Base-by-base conservation (phyloP, 2,797 vertebrate species). In the Typhlichthys eigenmanni region DNA sequence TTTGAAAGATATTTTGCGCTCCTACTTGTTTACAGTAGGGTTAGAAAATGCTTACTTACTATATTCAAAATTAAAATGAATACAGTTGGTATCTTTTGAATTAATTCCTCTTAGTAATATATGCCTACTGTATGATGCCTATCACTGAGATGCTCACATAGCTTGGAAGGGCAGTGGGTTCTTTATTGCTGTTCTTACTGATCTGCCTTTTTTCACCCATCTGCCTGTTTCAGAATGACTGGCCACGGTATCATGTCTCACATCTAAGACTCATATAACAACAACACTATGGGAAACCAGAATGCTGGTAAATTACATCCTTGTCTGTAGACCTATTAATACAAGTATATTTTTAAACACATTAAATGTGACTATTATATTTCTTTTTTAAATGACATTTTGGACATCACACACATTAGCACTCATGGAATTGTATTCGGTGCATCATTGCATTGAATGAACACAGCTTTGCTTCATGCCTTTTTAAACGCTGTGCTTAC, bases 151-250 rank as follows among this genome's bases (percentile, higher is more conserved):
- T 69, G 71, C 80, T 74, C 69, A 71, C 75, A 82, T 83, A 80
- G 76, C 70, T 57, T 17, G 58, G 43, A 17, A 66, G 80, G 76
- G 65, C 65, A 52, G 66, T 2, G 72, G 64, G 79, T 79, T 84
- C 62, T 62, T 79, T 69, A 47, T 16, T 82, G 88, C 90, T 89
- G 82, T 85, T 80, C 88, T 84, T 73, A 80, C 56, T 80, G 52
- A 68, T 89, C 88, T 75, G 84, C 81, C 75, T 75, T 66, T 75
- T 47, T 68, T 81, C 81, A 78, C 74, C 78, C 84, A 74, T 83
- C 74, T 78, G 82, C 85, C 79, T 85, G 82, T 85, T 77, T 82
- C 77, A 88, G 84, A 84, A 88, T 87, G 86, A 87, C 86, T 80
- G 71, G 72, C 71, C 80, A 83, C 82, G 70, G 83, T 88, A 87